Evolutionary conservation across 2,888 invertebrate genomes (phyloP), one percentile per base, ranked within the genome.

Genomic region (Lithophane ornitopus): DNA sequence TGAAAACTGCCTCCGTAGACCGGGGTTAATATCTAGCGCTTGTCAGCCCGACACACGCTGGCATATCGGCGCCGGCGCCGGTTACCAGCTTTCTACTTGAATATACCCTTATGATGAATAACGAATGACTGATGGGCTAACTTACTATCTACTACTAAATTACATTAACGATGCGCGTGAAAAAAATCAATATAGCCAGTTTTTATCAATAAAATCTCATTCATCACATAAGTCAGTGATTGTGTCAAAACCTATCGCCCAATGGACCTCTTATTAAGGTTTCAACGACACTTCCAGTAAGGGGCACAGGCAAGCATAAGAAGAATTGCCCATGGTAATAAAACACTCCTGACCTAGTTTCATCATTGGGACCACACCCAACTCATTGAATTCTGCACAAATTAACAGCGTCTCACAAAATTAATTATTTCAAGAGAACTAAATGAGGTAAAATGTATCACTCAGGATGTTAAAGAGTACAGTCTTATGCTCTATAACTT

Each of bases 351-450:
- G 8, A 71, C 22, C 22, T 22, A 66, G 9, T 54, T 7, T 34
- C 9, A 26, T 28, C 19, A 80, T n/a, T 75, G 46, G 49, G 28
- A 69, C 81, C 78, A 71, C 41, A 77, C 85, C 75, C 67, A 56
- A 39, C 74, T 80, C 71, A 72, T 67, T 62, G 59, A 77, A 71
- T 74, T 69, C 63, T 71, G n/a, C 74, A 80, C 69, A 77, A 84
- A 85, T 82, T 84, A 74, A 82, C 71, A 80, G 62, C 54, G 59
- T 70, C 73, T 70, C 52, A 73, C 70, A 70, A 81, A 80, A 78
- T 78, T 76, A 78, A 80, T 44, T 80, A 81, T 70, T 70, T 66
- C 39, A 70, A 63, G 58, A 62, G 77, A 66, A 72, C 75, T 70
- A 80, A 79, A 61, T 74, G 67, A 71, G 39, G n/a, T 72, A 67